Evolutionary conservation across 2,797 vertebrate genomes (phyloP).

Genomic region (Vespertilio murinus): DNA sequence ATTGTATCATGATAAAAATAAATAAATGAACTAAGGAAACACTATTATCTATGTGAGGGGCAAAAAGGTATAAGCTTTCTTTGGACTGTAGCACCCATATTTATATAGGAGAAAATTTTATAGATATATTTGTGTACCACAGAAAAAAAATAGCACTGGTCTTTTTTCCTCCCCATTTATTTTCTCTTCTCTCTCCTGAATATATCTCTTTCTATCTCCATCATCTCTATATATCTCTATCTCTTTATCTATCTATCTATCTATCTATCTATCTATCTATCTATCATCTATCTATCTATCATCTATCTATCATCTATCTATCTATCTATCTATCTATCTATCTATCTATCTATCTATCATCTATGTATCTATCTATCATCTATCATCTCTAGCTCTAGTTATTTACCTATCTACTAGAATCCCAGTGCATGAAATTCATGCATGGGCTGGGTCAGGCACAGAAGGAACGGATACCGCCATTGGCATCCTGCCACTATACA

Average conservation of each 20-base stretch:
- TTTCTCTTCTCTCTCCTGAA: neutral
- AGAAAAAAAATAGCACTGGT: neutral
- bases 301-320: too few relatives aligned
- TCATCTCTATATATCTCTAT: too few relatives aligned
- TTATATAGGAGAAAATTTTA: neutral
- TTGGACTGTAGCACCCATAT: neutral
- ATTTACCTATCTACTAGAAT: too few relatives aligned
- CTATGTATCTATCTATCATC: too few relatives aligned
- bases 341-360: too few relatives aligned
- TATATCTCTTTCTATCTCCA: neutral
- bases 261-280: too few relatives aligned
- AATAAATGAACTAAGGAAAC: neutral
- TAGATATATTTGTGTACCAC: neutral
- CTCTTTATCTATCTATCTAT: too few relatives aligned
- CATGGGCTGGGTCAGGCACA: too few relatives aligned
- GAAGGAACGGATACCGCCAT: rapidly evolving
- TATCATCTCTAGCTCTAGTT: too few relatives aligned
- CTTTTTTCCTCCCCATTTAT: neutral
- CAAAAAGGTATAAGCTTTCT: neutral
- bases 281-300: too few relatives aligned
- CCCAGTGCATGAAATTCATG: too few relatives aligned
- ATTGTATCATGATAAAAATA: neutral
- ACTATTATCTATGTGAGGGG: neutral
- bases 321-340: too few relatives aligned
- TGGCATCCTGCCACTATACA: rapidly evolving